phyloP scores from a whole-genome alignment of 1,140 invertebrate species.

The Drosophila mojavensis region DNA sequence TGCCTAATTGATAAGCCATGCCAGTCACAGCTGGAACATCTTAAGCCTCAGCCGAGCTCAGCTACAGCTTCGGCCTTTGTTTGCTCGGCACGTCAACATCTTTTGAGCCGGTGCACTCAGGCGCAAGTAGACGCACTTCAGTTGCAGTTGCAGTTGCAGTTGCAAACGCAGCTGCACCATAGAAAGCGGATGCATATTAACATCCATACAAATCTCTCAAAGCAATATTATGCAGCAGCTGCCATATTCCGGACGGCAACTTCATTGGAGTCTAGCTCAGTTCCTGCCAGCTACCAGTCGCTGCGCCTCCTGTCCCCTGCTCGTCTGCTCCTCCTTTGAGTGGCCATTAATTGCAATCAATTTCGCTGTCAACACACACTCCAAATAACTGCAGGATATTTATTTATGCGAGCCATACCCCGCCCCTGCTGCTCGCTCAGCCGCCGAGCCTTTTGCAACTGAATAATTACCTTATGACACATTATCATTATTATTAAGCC shows the following conservation, averaged over 20 bases:
- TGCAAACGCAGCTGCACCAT: slow-evolving; percentile 9
- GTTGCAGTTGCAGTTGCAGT: slow-evolving; percentile 15
- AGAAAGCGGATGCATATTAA: slow-evolving; percentile 15
- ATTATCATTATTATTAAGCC: slow-evolving; percentile 79
- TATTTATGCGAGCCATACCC: slow-evolving; percentile 58
- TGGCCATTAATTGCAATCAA: slow-evolving; percentile 79
- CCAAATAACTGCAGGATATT: slow-evolving; percentile 80
- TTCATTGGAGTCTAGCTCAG: slow-evolving; percentile 14
- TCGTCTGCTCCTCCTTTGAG: not conserved
- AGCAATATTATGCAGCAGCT: slow-evolving; percentile 13
- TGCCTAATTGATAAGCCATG: slow-evolving; percentile 76
- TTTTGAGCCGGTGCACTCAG: slow-evolving; percentile 64
- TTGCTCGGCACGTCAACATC: slow-evolving; percentile 70
- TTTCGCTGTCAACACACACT: slow-evolving; percentile 81
- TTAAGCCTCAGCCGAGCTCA: slow-evolving; percentile 43
- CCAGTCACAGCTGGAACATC: slow-evolving; percentile 32
- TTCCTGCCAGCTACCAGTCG: not conserved
- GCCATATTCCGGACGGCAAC: slow-evolving; percentile 1
- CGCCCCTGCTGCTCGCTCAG: not conserved
- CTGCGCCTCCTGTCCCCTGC: not conserved
- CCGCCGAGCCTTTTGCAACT: slow-evolving; percentile 68
- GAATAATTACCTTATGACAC: slow-evolving; percentile 83
- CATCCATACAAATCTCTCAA: slow-evolving; percentile 13
- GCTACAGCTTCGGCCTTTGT: slow-evolving; percentile 34
- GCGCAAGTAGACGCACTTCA: slow-evolving; percentile 67